Evolutionary conservation across 1,140 invertebrate species (phyloP).

Genomic region (Linepithema humile): DNA sequence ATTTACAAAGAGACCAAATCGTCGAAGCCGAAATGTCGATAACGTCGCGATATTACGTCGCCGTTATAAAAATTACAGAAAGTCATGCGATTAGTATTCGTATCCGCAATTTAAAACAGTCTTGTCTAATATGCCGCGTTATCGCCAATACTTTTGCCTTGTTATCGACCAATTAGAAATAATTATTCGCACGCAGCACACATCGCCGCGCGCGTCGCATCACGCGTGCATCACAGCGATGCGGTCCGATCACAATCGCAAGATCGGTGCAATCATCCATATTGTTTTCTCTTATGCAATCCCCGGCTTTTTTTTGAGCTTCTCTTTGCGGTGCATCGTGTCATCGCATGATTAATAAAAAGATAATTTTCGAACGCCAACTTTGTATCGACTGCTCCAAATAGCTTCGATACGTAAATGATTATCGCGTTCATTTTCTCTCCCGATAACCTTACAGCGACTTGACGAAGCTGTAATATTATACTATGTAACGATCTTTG

Average conservation of each 20-base stretch:
- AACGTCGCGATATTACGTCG: neutral
- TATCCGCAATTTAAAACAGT: conserved; percentile 19
- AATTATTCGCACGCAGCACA: conserved; percentile 16
- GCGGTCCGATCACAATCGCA: neutral
- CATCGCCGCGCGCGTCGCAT: neutral
- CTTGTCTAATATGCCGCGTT: neutral
- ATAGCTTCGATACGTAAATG: conserved; percentile 3
- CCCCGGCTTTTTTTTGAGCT: neutral
- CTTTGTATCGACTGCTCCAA: neutral
- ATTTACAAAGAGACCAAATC: conserved; percentile 8
- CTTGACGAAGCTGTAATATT: conserved; percentile 1
- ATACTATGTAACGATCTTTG: conserved; percentile 11
- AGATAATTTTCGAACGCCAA: conserved; percentile 17
- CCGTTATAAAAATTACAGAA: conserved; percentile 22
- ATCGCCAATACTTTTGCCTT: conserved; percentile 1
- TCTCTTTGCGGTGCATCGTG: neutral
- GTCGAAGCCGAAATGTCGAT: neutral
- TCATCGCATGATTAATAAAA: neutral
- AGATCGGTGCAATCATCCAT: neutral
- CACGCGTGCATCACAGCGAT: neutral
- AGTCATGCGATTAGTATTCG: neutral
- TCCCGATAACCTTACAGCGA: conserved; percentile 22
- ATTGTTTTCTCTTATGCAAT: neutral
- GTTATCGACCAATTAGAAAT: conserved; percentile 38
- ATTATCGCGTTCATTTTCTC: conserved; percentile 43